A percentile compares a stretch with the other conserved stretches of the same genome.
Evolutionary conservation across 2,888 invertebrate genomes (phyloP).

Genomic region (Diachrysia chrysitis): DNA sequence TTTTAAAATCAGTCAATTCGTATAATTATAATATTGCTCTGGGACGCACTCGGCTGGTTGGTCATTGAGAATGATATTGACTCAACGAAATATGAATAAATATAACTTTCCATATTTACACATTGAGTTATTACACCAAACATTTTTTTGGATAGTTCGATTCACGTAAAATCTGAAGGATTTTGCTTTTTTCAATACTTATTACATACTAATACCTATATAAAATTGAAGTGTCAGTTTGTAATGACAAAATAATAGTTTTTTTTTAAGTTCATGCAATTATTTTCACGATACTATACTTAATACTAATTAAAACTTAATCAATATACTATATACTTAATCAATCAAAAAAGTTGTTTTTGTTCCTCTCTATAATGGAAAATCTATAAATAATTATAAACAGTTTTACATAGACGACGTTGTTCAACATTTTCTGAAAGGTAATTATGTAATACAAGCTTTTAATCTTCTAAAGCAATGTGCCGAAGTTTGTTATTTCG

Average conservation of each 20-base stretch:
- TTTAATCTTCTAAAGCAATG: constrained; percentile 67
- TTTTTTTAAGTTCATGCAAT: too few relatives aligned
- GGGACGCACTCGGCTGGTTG: neutral
- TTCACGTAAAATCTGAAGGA: too few relatives aligned
- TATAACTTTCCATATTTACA: neutral
- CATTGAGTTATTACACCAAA: neutral
- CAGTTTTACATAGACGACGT: constrained; percentile 37
- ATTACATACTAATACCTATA: too few relatives aligned
- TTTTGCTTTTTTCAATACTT: too few relatives aligned
- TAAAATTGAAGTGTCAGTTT: too few relatives aligned
- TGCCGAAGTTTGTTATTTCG: constrained; percentile 65
- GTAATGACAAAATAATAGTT: too few relatives aligned
- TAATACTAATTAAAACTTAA: too few relatives aligned
- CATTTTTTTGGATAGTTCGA: too few relatives aligned
- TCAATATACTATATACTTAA: too few relatives aligned
- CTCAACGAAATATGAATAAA: neutral
- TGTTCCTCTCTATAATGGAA: neutral
- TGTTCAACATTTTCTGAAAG: constrained; percentile 62
- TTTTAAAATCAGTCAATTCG: neutral
- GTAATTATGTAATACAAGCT: constrained; percentile 69
- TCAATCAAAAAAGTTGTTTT: constrained; percentile 1
- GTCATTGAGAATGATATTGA: neutral
- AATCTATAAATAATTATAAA: constrained; percentile 29
- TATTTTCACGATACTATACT: too few relatives aligned
- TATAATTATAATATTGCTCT: neutral